Base-by-base conservation (phyloP, 23 tunicate genomes). In the Styela clava region DNA sequence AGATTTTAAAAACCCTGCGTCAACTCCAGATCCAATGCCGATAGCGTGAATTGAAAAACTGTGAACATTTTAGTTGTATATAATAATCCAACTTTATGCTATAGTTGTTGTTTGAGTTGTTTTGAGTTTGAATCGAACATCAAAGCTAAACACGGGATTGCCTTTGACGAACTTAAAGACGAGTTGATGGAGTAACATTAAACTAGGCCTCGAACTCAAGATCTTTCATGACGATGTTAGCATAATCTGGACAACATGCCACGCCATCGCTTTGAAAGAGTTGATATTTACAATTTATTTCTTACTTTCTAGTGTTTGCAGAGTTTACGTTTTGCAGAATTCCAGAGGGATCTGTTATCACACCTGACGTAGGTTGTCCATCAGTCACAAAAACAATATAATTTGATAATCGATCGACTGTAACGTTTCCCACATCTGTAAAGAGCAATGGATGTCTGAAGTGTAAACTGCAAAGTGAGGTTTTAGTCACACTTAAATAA, bases 331-430 rank as follows among this genome's bases (percentile, higher is more conserved):
- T 67, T 12, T 67, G 16, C 16, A 67, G 24, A 67, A 67, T 67
- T 0, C 31, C 31, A 25, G 19, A 12, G 19, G 31, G 30, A 24
- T 67, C 71, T 1, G 23, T 72, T 3, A 18, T 65, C 22, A 16
- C 35, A 16, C 78, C 78, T n/a, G 1, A 1, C 0, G 78, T 72
- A 16, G 78, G 78, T 72, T 32, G 52, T 20, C 78, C 78, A 22
- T 72, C 78, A 32, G 78, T 72, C 22, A 72, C 0, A 34, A 72
- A 72, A 16, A 72, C 78, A 72, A 72, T 34, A 34, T 72, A 72
- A 18, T 65, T 65, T 9, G 70, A 65, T 27, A 65, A 24, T 5
- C 16, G 70, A 65, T 65, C 70, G 7, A 65, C 9, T 7, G 9
- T 65, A 24, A 16, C 18, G 7, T 65, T 65, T 27, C 70, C 70